Evolutionary conservation across 2,888 invertebrate species (phyloP).

Genomic region (Macrostomum cliftonense): DNA sequence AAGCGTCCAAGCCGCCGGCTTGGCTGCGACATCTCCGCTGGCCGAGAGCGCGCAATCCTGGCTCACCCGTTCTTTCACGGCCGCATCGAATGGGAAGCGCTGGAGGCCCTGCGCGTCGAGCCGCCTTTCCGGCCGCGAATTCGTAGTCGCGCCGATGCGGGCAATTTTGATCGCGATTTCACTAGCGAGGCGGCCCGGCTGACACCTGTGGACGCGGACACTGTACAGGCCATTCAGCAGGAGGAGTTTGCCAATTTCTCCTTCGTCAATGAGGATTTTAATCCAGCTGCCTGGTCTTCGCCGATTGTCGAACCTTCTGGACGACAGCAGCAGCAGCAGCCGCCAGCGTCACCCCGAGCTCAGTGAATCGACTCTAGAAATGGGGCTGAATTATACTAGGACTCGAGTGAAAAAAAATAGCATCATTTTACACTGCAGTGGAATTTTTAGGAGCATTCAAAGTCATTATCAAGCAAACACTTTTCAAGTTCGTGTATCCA

Average conservation of each 20-base stretch:
- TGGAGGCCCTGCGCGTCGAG: slow-evolving; percentile 69
- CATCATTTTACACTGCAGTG: too few relatives aligned
- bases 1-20: slow-evolving; percentile 80
- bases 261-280: slow-evolving; percentile 72
- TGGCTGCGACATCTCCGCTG: slow-evolving; percentile 60
- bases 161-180: slow-evolving; percentile 90
- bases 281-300: neutral
- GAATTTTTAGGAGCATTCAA: too few relatives aligned
- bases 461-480: too few relatives aligned
- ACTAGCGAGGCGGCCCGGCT: slow-evolving; percentile 91
- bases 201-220: slow-evolving; percentile 69
- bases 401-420: too few relatives aligned
- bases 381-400: too few relatives aligned
- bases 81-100: slow-evolving; percentile 74
- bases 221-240: slow-evolving; percentile 80
- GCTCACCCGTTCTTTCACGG: slow-evolving; percentile 52
- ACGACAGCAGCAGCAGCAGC: too few relatives aligned
- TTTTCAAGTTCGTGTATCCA: too few relatives aligned
- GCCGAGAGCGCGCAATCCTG: slow-evolving; percentile 64
- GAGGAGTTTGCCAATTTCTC: slow-evolving; percentile 96
- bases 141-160: slow-evolving; percentile 81
- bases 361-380: too few relatives aligned
- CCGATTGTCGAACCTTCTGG: too few relatives aligned
- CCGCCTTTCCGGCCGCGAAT: slow-evolving; percentile 96
- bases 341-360: too few relatives aligned